These are phyloP conservation scores for Stegophylla sp. DNA, from an alignment of 2,888 invertebrate genomes.

Conservation along the genomic window DNA sequence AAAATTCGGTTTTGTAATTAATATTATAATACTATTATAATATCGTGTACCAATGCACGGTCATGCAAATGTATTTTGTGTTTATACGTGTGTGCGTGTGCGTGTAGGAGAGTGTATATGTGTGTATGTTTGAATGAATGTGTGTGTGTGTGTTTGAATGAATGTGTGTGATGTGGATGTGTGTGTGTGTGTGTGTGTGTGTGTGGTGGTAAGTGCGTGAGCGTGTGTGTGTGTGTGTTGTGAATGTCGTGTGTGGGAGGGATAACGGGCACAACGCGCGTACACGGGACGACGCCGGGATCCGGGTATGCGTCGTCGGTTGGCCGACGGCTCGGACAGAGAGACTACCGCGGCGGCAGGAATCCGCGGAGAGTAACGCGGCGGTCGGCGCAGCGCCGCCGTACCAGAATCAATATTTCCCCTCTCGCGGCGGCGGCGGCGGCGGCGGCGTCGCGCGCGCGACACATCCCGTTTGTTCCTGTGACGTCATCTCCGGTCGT, in stretches of 20 bases:
- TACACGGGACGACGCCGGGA: conserved; percentile 34
- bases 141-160: not conserved
- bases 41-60: conserved; percentile 3
- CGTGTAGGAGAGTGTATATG: not conserved
- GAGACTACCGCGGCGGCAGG: conserved; percentile 57
- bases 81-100: not conserved
- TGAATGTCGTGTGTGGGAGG: no score
- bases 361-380: conserved; percentile 57
- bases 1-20: not conserved
- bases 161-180: not conserved
- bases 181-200: not conserved
- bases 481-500: conserved; percentile 58
- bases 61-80: not conserved
- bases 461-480: conserved; percentile 53
- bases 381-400: conserved; percentile 57
- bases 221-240: conserved; percentile 3
- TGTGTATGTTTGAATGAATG: not conserved
- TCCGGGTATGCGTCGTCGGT: conserved; percentile 58
- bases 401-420: conserved; percentile 58
- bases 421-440: no score
- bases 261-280: conserved; percentile 47
- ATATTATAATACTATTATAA: no score
- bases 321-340: conserved; percentile 58
- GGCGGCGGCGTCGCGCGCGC: conserved; percentile 45
- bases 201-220: not conserved